Conservation (phyloP, 2,113 vertebrate genomes). For the Trematocara nigrifrons region DNA sequence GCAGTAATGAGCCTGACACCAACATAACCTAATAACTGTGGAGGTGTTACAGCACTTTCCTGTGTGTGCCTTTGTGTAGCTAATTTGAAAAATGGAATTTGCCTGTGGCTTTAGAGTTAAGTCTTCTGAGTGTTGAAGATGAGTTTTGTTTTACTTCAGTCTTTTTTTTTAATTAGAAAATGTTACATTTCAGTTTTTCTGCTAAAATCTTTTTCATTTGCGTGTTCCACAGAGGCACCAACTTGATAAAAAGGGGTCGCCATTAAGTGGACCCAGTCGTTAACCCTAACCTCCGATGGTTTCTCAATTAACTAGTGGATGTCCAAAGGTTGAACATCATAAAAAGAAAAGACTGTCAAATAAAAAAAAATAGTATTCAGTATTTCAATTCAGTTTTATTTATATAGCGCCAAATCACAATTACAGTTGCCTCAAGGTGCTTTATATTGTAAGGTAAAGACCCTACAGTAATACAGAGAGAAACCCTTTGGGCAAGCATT, state of each 20-base stretch:
- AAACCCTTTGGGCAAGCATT: background rate
- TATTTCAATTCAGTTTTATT: background rate
- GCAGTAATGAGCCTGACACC: conserved; percentile 4
- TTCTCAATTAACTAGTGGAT: background rate
- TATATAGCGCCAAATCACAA: background rate
- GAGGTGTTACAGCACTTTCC: background rate
- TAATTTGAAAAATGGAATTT: background rate
- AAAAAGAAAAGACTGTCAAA: background rate
- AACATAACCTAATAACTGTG: background rate
- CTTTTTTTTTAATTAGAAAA: background rate
- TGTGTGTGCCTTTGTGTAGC: background rate
- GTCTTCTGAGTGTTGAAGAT: background rate
- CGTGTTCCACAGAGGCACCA: background rate
- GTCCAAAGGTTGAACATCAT: background rate
- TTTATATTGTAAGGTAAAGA: background rate
- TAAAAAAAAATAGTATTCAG: background rate
- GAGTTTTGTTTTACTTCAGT: background rate
- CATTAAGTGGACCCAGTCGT: background rate
- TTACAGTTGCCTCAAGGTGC: background rate
- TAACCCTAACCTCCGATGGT: background rate
- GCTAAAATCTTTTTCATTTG: background rate
- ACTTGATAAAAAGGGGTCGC: background rate
- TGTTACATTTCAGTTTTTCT: background rate
- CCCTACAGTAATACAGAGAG: background rate
- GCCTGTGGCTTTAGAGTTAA: background rate